Conservation (phyloP, 1,140 invertebrate species). For the Tetranychus cinnabarinus region DNA sequence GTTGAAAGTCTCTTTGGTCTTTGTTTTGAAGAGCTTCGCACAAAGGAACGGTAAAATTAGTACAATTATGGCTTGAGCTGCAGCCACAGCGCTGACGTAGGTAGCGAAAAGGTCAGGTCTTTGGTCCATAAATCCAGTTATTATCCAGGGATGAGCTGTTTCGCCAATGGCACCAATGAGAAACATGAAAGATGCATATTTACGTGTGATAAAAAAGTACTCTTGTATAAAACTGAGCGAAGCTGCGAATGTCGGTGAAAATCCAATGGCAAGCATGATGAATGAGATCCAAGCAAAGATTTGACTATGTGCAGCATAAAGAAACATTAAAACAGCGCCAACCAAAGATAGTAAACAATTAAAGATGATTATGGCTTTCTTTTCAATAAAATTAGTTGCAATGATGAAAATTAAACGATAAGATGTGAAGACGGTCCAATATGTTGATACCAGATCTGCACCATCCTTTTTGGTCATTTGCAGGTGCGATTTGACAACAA, state of each 20-base stretch:
- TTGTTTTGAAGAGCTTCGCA: not conserved
- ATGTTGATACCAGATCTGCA: not conserved
- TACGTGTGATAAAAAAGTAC: not conserved
- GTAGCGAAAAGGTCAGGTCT: not conserved
- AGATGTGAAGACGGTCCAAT: not conserved
- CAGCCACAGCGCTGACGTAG: not conserved
- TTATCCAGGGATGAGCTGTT: not conserved
- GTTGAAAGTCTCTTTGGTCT: not conserved
- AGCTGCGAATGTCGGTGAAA: not conserved
- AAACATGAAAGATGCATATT: not conserved
- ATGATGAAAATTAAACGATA: not conserved
- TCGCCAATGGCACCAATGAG: not conserved
- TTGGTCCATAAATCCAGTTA: not conserved
- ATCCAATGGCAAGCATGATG: not conserved
- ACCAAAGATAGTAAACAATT: not conserved
- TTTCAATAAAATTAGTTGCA: not conserved
- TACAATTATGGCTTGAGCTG: not conserved
- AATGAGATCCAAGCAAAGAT: not conserved
- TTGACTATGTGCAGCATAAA: not conserved
- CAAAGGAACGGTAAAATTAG: not conserved
- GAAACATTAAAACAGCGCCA: not conserved
- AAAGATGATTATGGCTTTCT: not conserved
- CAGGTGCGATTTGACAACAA: not conserved
- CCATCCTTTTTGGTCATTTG: not conserved
- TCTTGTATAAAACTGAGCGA: not conserved